Conservation (phyloP, 2,888 invertebrate genomes). For the Aquatica leii region DNA sequence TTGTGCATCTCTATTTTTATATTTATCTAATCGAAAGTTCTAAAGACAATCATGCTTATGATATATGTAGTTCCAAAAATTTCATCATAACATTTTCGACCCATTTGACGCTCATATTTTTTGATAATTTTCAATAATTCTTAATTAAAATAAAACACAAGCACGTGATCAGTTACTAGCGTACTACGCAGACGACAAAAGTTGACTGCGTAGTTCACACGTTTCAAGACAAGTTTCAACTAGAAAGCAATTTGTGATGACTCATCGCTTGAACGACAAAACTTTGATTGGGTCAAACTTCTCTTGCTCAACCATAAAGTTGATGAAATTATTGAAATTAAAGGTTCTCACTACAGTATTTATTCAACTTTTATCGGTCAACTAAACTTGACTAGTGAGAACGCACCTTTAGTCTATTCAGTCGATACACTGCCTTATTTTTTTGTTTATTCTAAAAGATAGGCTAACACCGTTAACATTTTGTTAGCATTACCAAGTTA, state of each 20-base stretch:
- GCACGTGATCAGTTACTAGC: neutral
- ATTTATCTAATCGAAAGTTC: conserved; percentile 50
- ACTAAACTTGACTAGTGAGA: neutral
- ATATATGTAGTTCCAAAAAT: no score
- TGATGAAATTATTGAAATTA: conserved; percentile 13
- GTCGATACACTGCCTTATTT: no score
- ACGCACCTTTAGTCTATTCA: no score
- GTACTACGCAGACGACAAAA: no score
- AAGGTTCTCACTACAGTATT: conserved; percentile 18
- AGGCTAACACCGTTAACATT: no score
- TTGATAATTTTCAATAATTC: conserved; percentile 50
- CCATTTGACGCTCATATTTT: no score
- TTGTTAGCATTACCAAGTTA: no score
- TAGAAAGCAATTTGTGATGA: conserved; percentile 24
- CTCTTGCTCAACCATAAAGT: conserved; percentile 18
- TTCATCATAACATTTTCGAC: no score
- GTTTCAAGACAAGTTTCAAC: conserved; percentile 32
- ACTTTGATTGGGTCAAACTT: conserved; percentile 8
- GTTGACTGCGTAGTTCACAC: conserved; percentile 12
- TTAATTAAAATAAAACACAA: conserved; percentile 14
- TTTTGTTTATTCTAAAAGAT: no score
- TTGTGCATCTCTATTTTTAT: conserved; percentile 54
- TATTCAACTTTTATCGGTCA: conserved; percentile 19
- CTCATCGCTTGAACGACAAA: conserved; percentile 23
- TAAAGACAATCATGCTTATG: conserved; percentile 53